These are phyloP conservation scores for Phaedon cochleariae DNA, from an alignment of 2,888 invertebrate species.

Conservation along the genomic window DNA sequence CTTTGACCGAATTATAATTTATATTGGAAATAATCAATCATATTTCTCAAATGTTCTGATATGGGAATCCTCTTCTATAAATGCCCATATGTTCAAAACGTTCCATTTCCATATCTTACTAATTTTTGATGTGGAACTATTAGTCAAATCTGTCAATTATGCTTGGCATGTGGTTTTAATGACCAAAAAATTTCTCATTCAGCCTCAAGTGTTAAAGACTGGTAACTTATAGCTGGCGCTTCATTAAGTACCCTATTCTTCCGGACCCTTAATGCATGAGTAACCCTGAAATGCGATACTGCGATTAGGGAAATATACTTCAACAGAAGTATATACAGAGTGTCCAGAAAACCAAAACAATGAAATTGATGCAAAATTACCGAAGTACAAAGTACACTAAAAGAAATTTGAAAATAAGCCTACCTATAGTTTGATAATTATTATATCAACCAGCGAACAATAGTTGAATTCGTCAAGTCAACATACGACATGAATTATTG, in stretches of 20 bases:
- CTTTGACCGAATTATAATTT: too few relatives aligned
- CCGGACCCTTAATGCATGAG: background rate
- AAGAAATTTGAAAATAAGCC: too few relatives aligned
- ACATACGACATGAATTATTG: too few relatives aligned
- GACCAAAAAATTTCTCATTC: slow-evolving; percentile 39
- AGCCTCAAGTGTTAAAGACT: slow-evolving; percentile 38
- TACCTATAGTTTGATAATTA: too few relatives aligned
- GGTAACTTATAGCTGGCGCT: slow-evolving; percentile 30
- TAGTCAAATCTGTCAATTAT: slow-evolving; percentile 40
- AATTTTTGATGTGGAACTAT: slow-evolving; percentile 36
- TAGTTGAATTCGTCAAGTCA: too few relatives aligned
- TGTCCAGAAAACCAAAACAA: too few relatives aligned
- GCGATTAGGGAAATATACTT: background rate
- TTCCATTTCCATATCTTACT: slow-evolving; percentile 15
- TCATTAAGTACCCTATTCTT: slow-evolving; percentile 28
- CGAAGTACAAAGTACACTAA: too few relatives aligned
- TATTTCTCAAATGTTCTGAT: too few relatives aligned
- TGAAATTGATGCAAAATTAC: too few relatives aligned
- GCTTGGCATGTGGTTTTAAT: slow-evolving; percentile 41
- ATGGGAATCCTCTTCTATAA: background rate
- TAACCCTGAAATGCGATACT: background rate
- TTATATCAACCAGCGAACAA: too few relatives aligned
- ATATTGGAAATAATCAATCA: too few relatives aligned
- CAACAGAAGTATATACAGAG: too few relatives aligned
- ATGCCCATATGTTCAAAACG: background rate